Evolutionary conservation across 2,888 invertebrate species (phyloP).

Genomic region (Rhamphomyia laevipes): DNA sequence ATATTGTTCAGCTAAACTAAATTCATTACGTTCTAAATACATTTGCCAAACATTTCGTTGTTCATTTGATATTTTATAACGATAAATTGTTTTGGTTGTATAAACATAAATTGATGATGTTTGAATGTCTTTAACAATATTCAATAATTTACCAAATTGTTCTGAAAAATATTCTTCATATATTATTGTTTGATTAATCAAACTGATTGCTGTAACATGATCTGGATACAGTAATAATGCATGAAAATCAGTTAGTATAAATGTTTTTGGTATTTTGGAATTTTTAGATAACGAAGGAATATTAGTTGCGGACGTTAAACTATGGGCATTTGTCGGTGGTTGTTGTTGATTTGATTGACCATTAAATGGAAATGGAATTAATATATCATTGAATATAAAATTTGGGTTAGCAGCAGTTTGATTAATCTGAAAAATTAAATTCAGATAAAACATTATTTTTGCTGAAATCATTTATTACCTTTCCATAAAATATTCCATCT

Average conservation of each 20-base stretch:
- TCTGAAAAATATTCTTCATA: constrained; percentile 77
- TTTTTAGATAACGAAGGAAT: constrained; percentile 12
- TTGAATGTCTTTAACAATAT: constrained; percentile 66
- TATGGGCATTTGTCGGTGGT: constrained; percentile 16
- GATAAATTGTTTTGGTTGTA: constrained; percentile 72
- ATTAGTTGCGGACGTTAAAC: constrained; percentile 5
- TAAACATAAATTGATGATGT: constrained; percentile 76
- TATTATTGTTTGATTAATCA: constrained; percentile 73
- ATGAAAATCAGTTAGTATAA: constrained; percentile 85
- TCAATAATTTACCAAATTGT: constrained; percentile 65
- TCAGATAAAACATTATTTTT: not conserved
- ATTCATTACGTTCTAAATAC: constrained; percentile 74
- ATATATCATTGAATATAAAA: constrained; percentile 13
- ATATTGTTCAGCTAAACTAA: constrained; percentile 75
- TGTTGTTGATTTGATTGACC: constrained; percentile 20
- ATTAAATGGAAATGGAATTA: constrained; percentile 12
- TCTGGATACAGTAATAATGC: constrained; percentile 72
- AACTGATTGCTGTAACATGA: constrained; percentile 70
- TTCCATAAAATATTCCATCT: constrained; percentile 67
- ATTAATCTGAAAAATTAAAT: constrained; percentile 13
- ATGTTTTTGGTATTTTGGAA: constrained; percentile 47
- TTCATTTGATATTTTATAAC: constrained; percentile 74
- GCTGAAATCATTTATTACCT: constrained; percentile 41
- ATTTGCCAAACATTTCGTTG: constrained; percentile 81
- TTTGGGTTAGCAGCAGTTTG: constrained; percentile 14